phyloP scores from a whole-genome alignment of 92 coral and sea anemone species.

The Pocillopora grandis region DNA sequence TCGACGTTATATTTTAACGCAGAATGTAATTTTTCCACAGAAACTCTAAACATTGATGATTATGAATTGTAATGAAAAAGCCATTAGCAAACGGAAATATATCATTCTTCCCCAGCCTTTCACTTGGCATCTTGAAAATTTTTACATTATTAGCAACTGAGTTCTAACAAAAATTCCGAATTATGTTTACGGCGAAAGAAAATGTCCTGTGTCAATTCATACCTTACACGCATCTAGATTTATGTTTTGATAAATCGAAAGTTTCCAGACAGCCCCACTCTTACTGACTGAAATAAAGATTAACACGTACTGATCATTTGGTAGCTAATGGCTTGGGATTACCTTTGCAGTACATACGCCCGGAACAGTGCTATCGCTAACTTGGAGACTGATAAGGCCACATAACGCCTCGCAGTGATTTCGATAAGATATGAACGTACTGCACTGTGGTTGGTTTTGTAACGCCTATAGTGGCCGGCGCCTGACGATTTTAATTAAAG shows the following conservation, averaged over 20 bases:
- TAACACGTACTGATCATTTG: background rate
- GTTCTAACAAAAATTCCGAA: no score
- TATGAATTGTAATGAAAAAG: background rate
- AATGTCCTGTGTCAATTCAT: background rate
- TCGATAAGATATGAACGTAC: background rate
- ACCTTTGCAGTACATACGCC: background rate
- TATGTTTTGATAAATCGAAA: background rate
- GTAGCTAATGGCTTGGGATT: background rate
- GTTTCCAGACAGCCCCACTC: slow-evolving; percentile 6
- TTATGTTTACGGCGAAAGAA: background rate
- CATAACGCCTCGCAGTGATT: slow-evolving; percentile 6
- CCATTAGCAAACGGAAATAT: background rate
- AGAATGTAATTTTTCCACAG: background rate
- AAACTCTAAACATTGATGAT: background rate
- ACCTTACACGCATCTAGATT: background rate
- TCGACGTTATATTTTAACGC: background rate
- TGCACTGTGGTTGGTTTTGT: background rate
- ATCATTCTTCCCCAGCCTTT: background rate
- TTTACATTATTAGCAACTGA: background rate
- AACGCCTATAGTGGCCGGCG: background rate
- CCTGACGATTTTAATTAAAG: slow-evolving; percentile 2
- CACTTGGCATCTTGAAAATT: background rate
- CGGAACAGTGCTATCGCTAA: background rate
- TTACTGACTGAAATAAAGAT: background rate
- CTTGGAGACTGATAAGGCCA: no score